These are phyloP conservation scores for Malurus leucopterus DNA, from an alignment of 2,797 vertebrate species.

Conservation along the genomic window DNA sequence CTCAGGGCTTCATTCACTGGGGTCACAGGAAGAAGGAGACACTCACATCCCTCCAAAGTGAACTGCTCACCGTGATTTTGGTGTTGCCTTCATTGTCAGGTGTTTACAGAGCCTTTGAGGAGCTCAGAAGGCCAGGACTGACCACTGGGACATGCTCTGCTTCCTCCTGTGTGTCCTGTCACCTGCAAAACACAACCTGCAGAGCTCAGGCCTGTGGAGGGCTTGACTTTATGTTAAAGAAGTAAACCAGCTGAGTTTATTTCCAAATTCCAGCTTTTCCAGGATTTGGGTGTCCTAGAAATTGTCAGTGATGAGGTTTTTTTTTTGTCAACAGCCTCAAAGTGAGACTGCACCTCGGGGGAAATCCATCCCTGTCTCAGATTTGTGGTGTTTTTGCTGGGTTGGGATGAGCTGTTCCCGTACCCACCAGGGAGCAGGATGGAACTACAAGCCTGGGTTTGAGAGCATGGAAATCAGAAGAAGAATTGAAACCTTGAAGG, in stretches of 20 bases:
- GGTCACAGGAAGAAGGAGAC: not conserved
- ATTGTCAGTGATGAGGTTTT: accelerated
- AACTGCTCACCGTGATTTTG: not conserved
- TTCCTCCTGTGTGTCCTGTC: not conserved
- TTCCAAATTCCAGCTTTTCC: not conserved
- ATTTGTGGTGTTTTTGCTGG: not conserved
- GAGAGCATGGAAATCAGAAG: not conserved
- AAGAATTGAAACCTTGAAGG: not conserved
- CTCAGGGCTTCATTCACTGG: not conserved
- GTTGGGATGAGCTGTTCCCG: not conserved
- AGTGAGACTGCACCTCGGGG: not conserved
- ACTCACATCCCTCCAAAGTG: not conserved
- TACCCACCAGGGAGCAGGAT: not conserved
- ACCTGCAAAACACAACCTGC: not conserved
- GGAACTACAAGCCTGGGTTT: not conserved
- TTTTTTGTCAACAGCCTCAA: not conserved
- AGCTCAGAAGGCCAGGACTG: not conserved
- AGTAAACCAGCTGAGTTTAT: not conserved
- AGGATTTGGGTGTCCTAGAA: not conserved
- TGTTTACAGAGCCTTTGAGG: not conserved
- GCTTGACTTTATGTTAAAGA: not conserved
- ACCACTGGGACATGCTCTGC: not conserved
- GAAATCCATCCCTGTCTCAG: not conserved
- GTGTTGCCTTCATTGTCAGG: not conserved
- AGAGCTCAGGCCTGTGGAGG: not conserved